These are phyloP conservation scores for Monopis laevigella DNA, from an alignment of 2,888 invertebrate species.

Conservation along the genomic window DNA sequence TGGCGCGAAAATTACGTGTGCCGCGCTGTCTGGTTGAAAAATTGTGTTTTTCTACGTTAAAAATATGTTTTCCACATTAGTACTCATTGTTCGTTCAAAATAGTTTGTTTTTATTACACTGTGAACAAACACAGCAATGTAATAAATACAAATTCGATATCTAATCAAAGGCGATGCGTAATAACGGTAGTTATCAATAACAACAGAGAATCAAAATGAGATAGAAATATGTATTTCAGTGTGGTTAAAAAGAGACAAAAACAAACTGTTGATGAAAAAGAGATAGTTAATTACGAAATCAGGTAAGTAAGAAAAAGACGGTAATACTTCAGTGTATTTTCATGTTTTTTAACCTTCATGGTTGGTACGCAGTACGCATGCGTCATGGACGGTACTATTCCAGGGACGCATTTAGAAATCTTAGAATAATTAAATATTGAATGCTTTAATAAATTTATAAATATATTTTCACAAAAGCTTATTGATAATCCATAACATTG, in stretches of 20 bases:
- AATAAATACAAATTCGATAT: background rate
- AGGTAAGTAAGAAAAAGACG: slow-evolving; percentile 31
- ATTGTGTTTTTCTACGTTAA: no score
- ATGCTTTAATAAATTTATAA: background rate
- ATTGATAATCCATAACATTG: no score
- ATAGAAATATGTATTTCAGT: slow-evolving; percentile 15
- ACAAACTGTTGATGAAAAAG: slow-evolving; percentile 37
- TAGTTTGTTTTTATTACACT: no score
- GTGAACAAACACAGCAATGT: slow-evolving; percentile 1
- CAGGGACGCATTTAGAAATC: slow-evolving; percentile 33
- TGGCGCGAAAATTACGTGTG: no score
- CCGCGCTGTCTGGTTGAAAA: no score
- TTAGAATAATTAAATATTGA: background rate
- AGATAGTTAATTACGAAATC: slow-evolving; percentile 20
- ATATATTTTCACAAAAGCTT: background rate
- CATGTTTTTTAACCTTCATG: slow-evolving; percentile 34
- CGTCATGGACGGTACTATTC: slow-evolving; percentile 35
- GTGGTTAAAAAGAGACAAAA: slow-evolving; percentile 26
- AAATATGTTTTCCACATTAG: no score
- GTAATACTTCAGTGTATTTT: slow-evolving; percentile 33
- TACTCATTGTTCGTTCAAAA: no score
- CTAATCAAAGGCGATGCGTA: background rate
- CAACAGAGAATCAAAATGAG: slow-evolving; percentile 20
- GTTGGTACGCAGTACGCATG: slow-evolving; percentile 64
- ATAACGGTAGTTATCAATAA: slow-evolving; percentile 1